Percentiles rank a stretch among this genome's conserved stretches.
These are phyloP conservation scores for Galaxea fascicularis DNA, from an alignment of 92 coral and sea anemone species.

Conservation along the genomic window DNA sequence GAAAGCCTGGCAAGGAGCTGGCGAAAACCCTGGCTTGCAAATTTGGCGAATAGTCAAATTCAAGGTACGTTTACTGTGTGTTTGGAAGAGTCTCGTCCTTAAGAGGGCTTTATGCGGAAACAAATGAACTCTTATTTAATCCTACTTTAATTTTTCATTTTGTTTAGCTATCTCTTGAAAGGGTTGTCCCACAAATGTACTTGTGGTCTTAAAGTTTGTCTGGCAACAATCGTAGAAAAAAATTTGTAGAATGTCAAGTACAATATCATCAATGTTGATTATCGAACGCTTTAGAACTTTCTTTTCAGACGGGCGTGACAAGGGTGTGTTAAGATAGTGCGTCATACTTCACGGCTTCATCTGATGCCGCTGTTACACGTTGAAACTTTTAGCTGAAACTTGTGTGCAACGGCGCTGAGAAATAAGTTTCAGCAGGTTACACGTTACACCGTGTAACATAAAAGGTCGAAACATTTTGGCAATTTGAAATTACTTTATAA, in stretches of 20 bases:
- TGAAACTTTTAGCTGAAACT: too few relatives aligned
- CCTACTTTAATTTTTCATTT: not conserved
- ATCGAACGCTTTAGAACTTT: not conserved
- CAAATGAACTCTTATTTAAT: not conserved
- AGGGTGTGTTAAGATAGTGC: not conserved
- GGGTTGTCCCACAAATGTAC: not conserved
- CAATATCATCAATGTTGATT: not conserved
- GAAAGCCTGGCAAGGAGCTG: constrained; percentile 88
- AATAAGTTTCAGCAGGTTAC: too few relatives aligned
- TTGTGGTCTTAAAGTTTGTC: not conserved
- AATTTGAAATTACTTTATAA: too few relatives aligned
- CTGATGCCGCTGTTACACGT: not conserved
- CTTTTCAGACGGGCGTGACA: not conserved
- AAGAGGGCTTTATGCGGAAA: not conserved
- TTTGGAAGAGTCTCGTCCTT: not conserved
- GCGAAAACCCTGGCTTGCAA: constrained; percentile 75
- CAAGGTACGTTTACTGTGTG: constrained; percentile 54
- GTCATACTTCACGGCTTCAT: not conserved
- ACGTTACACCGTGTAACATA: too few relatives aligned
- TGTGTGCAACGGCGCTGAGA: too few relatives aligned
- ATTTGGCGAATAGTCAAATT: constrained; percentile 95
- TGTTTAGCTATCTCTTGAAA: not conserved
- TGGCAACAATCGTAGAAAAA: not conserved
- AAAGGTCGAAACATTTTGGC: too few relatives aligned
- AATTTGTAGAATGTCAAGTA: not conserved